Percentiles rank a stretch among this genome's conserved stretches.
These are phyloP conservation scores for Menidia menidia DNA, from an alignment of 2,797 vertebrate species.

Conservation along the genomic window DNA sequence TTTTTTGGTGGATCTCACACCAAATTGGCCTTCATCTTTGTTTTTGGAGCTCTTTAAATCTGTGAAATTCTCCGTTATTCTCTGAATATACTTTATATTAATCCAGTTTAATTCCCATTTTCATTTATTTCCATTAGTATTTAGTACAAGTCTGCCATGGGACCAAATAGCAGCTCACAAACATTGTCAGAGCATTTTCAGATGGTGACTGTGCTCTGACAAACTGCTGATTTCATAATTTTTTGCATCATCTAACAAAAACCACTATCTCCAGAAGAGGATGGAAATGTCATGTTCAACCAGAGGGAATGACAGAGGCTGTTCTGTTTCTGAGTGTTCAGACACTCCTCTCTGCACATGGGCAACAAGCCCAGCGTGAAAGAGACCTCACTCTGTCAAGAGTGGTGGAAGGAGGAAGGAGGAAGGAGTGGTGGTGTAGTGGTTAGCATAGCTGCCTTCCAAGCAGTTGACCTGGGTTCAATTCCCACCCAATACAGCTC, in stretches of 20 bases:
- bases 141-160: neutral
- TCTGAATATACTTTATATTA: neutral
- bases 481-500: conserved; percentile 58
- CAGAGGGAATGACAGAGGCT: too few species aligned
- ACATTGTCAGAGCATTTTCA: neutral
- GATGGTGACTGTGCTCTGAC: neutral
- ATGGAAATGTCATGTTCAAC: too few species aligned
- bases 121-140: neutral
- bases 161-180: neutral
- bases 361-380: neutral
- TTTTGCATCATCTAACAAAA: neutral
- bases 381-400: too few species aligned
- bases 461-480: conserved; percentile 75
- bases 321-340: neutral
- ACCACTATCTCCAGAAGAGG: neutral
- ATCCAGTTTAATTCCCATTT: neutral
- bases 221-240: too few species aligned
- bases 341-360: neutral
- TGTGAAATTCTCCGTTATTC: neutral
- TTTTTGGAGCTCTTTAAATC: neutral
- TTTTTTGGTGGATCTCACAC: neutral
- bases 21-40: neutral
- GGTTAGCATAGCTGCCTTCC: conserved; percentile 72
- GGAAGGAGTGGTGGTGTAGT: conserved; percentile 75
- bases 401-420: too few species aligned